These are phyloP conservation scores for Charaxes varanes DNA, from an alignment of 1,140 invertebrate species.

Conservation along the genomic window DNA sequence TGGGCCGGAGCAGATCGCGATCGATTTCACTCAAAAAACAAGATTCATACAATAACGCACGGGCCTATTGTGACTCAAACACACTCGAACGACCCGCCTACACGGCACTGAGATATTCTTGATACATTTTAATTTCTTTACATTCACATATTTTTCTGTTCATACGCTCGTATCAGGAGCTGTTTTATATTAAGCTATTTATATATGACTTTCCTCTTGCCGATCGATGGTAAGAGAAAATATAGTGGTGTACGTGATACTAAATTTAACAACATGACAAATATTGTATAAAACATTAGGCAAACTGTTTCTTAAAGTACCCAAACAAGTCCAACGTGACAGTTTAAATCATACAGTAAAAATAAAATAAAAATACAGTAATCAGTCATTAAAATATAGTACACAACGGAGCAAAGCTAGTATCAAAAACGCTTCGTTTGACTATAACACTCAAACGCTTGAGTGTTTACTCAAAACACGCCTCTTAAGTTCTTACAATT, in stretches of 20 bases:
- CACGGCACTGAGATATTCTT: conserved; percentile 23
- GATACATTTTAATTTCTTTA: conserved; percentile 35
- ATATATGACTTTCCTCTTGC: no score
- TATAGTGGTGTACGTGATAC: no score
- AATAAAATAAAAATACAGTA: conserved; percentile 2
- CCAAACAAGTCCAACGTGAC: no score
- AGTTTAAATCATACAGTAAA: conserved; percentile 3
- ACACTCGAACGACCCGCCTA: conserved; percentile 33
- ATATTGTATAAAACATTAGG: no score
- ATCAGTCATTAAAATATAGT: no score
- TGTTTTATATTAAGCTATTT: no score
- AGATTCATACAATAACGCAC: conserved; percentile 64
- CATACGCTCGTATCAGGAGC: no score
- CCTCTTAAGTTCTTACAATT: conserved; percentile 44
- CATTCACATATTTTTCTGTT: no score
- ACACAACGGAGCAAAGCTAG: no score
- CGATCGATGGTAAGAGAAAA: no score
- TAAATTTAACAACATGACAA: no score
- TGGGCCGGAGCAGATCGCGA: conserved; percentile 41
- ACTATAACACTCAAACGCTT: conserved; percentile 35
- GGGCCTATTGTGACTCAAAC: conserved; percentile 52
- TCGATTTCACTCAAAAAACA: conserved; percentile 66
- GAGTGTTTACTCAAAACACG: conserved; percentile 65
- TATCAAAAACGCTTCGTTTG: conserved; percentile 34
- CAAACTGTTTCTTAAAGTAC: no score